These are phyloP conservation scores for Medauroidea extradentata DNA, from an alignment of 1,140 invertebrate species.

Conservation along the genomic window DNA sequence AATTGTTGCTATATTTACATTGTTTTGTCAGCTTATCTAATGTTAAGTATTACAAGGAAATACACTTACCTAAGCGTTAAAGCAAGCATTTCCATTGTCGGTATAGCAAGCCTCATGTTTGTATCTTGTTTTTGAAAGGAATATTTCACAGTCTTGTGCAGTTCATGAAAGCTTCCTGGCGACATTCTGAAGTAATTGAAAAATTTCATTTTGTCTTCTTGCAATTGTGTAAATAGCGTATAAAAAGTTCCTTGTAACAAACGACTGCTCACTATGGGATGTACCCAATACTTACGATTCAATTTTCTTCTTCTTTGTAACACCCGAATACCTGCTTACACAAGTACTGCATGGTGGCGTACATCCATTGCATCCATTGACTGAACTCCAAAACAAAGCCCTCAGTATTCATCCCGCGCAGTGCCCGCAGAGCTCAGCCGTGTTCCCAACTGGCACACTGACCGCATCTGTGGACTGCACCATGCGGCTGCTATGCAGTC, in stretches of 20 bases:
- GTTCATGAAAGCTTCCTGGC: constrained; percentile 4
- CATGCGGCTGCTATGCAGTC: too few species aligned
- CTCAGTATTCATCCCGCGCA: too few species aligned
- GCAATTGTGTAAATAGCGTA: constrained; percentile 7
- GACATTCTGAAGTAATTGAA: constrained; percentile 17
- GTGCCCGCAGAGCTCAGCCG: too few species aligned
- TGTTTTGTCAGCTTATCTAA: too few species aligned
- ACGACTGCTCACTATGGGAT: neutral
- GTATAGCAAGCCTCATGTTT: constrained; percentile 21
- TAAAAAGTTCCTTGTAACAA: constrained; percentile 8
- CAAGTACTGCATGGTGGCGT: too few species aligned
- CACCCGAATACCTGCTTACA: too few species aligned
- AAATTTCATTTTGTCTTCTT: constrained; percentile 13
- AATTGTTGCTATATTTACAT: too few species aligned
- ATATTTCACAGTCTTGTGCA: constrained; percentile 16
- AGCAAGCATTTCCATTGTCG: constrained; percentile 20
- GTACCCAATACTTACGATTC: neutral
- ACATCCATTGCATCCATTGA: too few species aligned
- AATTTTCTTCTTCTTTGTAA: neutral
- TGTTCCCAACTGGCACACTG: too few species aligned
- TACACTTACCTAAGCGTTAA: constrained; percentile 22
- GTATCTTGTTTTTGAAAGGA: constrained; percentile 20
- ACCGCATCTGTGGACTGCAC: too few species aligned
- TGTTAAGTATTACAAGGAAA: neutral
- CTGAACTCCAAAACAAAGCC: too few species aligned